Evolutionary conservation across 2,113 vertebrate genomes (phyloP).

Genomic region (Dryoscopus gambensis): DNA sequence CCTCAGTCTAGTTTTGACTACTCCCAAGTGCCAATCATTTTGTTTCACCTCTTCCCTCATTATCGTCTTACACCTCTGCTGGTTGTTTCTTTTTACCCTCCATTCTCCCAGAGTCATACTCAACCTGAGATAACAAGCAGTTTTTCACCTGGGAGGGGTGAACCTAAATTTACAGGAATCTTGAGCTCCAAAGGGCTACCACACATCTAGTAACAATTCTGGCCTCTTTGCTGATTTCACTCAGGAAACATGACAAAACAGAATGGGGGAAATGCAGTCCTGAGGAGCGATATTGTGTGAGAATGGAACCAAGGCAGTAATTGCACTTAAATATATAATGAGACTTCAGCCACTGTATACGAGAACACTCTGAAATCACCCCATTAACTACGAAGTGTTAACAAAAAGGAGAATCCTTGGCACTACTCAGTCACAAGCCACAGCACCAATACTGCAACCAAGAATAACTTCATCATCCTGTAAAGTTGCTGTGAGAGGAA

Average conservation of each 20-base stretch:
- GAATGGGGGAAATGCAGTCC: neutral
- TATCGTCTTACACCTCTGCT: neutral
- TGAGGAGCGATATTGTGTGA: neutral
- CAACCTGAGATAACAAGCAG: neutral
- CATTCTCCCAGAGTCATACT: neutral
- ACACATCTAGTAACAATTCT: neutral
- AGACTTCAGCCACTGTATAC: neutral
- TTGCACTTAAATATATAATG: neutral
- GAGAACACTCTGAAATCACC: neutral
- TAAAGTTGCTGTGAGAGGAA: neutral
- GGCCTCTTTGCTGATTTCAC: neutral
- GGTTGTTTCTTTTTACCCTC: neutral
- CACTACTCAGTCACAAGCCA: neutral
- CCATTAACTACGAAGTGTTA: neutral
- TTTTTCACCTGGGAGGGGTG: neutral
- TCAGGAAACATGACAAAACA: neutral
- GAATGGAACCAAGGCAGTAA: neutral
- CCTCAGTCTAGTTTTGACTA: neutral
- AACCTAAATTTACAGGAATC: neutral
- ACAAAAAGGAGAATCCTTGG: neutral
- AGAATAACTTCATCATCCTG: neutral
- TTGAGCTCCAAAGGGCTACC: neutral
- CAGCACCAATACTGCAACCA: neutral
- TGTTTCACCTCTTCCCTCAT: neutral
- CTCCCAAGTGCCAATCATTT: neutral